Base-by-base conservation (phyloP, 2,113 vertebrate species). In the Cololabis saira region DNA sequence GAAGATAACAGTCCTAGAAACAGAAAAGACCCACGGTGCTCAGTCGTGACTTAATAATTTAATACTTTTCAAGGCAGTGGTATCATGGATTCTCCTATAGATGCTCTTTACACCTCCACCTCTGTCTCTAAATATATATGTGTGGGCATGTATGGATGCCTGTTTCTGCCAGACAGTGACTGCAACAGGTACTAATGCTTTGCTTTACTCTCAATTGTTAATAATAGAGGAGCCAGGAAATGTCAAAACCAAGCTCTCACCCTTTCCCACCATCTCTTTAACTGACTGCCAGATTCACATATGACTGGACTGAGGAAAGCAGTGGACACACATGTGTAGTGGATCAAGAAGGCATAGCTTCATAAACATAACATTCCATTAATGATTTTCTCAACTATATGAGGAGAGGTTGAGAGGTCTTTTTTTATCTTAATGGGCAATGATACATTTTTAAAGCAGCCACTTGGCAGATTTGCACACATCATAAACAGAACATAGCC, bases 161-260 rank as follows among this genome's bases (percentile, higher is more conserved):
- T 47, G 21, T 44, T 19, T 68, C 27, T 85, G 55, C 80, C 60
- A 54, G 64, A 61, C 18, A 13, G 41, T 24, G 16, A 55, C 61
- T 64, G 69, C 73, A 64, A 64, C 54, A 69, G 59, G 48, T 60
- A 68, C 41, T 0, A 3, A 50, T 18, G 44, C 50, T 85, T 63
- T 64, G 59, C 71, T 71, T 49, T 0, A 42, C 66, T 48, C 54
- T 86, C 43, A 71, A 83, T 86, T 69, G 74, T 91, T 85, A 59
- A 88, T 90, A 76, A 74, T 53, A 63, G 68, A 76, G 74, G 55
- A 82, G 74, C 15, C 56, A 65, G 67, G 64, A 87, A 83, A 83
- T 48, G 44, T 53, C 57, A 68, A 80, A 84, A 50, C 9, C 44
- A 45, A 41, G 5, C 72, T 69, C 43, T 59, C 18, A 18, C 60